Conservation (phyloP, 2,797 vertebrate species). For the Remorina albescens region DNA sequence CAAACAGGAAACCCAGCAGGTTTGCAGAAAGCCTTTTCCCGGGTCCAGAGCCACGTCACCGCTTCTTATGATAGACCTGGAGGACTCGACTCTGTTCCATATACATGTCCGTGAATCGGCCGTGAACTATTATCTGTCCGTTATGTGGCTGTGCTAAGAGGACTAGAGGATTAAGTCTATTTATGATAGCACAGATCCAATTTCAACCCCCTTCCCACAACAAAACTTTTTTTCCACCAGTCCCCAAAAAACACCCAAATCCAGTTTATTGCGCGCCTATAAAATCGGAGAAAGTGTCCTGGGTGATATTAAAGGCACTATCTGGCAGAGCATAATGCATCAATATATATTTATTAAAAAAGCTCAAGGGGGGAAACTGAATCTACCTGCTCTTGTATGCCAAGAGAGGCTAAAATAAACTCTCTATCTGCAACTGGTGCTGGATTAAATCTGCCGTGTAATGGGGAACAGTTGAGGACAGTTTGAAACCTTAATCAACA, state of each 20-base stretch:
- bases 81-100: conserved; percentile 16
- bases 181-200: conserved; percentile 45
- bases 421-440: background rate
- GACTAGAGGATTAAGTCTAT: conserved; percentile 48
- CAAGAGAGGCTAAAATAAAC: conserved; percentile 29
- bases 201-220: conserved; percentile 46
- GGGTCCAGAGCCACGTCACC: conserved; percentile 1
- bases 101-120: conserved; percentile 36
- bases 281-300: conserved; percentile 25
- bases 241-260: conserved; percentile 35
- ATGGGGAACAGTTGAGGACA: background rate
- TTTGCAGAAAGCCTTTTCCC: conserved; percentile 1
- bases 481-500: conserved; percentile 1
- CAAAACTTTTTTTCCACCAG: conserved; percentile 40
- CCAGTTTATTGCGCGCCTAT: conserved; percentile 28
- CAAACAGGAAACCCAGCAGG: background rate
- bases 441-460: background rate
- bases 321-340: conserved; percentile 26
- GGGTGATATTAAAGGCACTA: conserved; percentile 23
- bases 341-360: conserved; percentile 33
- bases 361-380: conserved; percentile 25
- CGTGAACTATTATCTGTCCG: conserved; percentile 25
- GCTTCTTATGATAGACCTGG: background rate
- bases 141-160: conserved; percentile 28
- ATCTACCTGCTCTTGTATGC: conserved; percentile 16